Percentiles rank a stretch among this genome's conserved stretches.
Evolutionary conservation across 1,140 invertebrate genomes (phyloP).

Genomic region (Sitodiplosis mosellana): DNA sequence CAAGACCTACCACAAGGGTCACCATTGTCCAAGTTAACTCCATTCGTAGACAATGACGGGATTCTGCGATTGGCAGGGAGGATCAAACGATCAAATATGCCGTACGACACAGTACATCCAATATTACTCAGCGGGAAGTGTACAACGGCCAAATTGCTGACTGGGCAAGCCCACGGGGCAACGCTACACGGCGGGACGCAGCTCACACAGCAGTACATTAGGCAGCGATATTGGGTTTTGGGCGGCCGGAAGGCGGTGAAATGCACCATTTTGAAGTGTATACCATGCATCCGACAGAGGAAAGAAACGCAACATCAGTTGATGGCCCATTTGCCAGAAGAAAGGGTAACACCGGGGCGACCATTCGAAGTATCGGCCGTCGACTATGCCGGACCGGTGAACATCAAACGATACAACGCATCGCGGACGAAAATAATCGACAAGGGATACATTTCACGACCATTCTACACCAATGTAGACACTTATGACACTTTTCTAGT

Average conservation of each 20-base stretch:
- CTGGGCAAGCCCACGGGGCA: conserved; percentile 12
- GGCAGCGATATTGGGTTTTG: conserved; percentile 13
- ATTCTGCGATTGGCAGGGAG: conserved; percentile 25
- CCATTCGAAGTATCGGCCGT: conserved; percentile 17
- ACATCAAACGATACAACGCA: conserved; percentile 4
- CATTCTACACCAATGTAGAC: conserved; percentile 7
- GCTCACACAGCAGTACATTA: conserved; percentile 8
- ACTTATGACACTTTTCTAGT: no score
- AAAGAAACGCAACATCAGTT: conserved; percentile 7
- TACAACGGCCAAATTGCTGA: conserved; percentile 10
- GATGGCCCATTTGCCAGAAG: conserved; percentile 19
- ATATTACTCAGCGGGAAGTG: conserved; percentile 12
- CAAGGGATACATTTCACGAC: conserved; percentile 4
- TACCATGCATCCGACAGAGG: conserved; percentile 9
- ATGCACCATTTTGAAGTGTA: conserved; percentile 9
- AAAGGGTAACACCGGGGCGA: conserved; percentile 10
- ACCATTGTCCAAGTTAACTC: no score
- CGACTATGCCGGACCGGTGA: conserved; percentile 22
- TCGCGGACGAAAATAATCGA: no score
- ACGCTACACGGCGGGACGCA: conserved; percentile 14
- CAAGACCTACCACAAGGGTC: conserved; percentile 7
- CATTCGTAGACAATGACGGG: conserved; percentile 18
- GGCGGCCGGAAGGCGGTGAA: conserved; percentile 6
- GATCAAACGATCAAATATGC: conserved; percentile 13
- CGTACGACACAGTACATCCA: conserved; percentile 15